These are phyloP conservation scores for Eupithecia tripunctaria DNA, from an alignment of 2,888 invertebrate species.

Conservation along the genomic window DNA sequence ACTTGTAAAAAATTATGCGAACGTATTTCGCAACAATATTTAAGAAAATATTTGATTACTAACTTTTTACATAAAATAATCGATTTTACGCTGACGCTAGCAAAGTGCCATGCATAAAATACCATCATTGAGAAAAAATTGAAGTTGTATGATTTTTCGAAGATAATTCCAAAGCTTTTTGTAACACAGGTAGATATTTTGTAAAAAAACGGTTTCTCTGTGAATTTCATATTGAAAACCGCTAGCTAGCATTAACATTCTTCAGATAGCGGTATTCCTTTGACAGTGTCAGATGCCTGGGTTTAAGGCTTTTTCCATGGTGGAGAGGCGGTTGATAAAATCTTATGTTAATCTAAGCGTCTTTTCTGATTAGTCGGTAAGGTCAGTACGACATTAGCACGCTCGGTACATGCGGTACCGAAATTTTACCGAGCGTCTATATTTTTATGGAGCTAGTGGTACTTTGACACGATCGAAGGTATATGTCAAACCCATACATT, in stretches of 20 bases:
- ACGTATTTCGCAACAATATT: background rate
- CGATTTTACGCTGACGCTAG: background rate
- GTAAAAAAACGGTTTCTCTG: conserved; percentile 37
- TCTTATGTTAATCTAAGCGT: background rate
- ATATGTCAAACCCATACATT: no score
- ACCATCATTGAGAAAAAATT: background rate
- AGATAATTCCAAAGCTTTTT: background rate
- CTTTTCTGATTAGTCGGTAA: no score
- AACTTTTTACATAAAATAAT: background rate
- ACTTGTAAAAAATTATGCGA: background rate
- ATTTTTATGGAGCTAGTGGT: no score
- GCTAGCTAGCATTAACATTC: conserved; percentile 51
- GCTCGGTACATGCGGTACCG: no score
- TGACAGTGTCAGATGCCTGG: conserved; percentile 58
- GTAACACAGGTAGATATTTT: conserved; percentile 34
- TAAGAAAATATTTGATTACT: background rate
- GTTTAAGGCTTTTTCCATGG: conserved; percentile 38
- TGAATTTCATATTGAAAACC: conserved; percentile 45
- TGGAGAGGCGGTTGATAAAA: background rate
- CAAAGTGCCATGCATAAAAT: background rate
- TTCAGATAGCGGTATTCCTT: conserved; percentile 53
- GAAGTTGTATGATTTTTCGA: background rate
- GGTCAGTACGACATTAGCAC: no score
- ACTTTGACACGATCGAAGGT: no score
- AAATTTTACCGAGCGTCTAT: no score